phyloP scores from a whole-genome alignment of 2,797 vertebrate genomes.

The Pogonophryne albipinna region DNA sequence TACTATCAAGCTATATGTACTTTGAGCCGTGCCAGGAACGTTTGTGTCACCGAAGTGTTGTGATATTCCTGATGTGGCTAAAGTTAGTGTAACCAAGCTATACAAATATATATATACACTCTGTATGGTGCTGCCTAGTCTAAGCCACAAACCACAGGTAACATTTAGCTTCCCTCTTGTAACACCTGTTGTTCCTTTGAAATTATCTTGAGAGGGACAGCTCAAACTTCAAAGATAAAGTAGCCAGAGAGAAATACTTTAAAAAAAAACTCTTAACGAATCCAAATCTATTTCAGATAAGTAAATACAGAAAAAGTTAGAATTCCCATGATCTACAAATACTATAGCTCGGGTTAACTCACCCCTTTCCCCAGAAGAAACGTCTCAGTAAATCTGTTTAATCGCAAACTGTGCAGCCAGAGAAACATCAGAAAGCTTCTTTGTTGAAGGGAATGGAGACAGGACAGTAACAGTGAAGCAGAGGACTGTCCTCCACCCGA shows the following conservation, averaged over 20 bases:
- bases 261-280: constrained; percentile 2
- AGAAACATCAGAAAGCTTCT: constrained; percentile 72
- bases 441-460: constrained; percentile 71
- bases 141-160: constrained; percentile 2
- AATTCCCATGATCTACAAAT: constrained; percentile 46
- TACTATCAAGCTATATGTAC: neutral
- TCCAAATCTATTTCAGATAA: neutral
- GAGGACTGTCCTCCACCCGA: constrained; percentile 64
- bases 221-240: constrained; percentile 17
- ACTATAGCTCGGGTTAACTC: constrained; percentile 37
- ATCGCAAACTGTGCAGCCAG: constrained; percentile 50
- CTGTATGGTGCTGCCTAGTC: constrained; percentile 5
- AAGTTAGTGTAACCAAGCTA: neutral
- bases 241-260: neutral
- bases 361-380: constrained; percentile 47
- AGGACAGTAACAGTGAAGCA: constrained; percentile 28
- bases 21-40: neutral
- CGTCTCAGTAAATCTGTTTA: constrained; percentile 65
- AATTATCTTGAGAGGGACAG: constrained; percentile 5
- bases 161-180: constrained; percentile 27
- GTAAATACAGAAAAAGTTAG: constrained; percentile 36
- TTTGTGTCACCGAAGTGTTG: constrained; percentile 2
- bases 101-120: constrained; percentile 15
- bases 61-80: neutral
- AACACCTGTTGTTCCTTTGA: constrained; percentile 53